Conservation (phyloP, 2,113 vertebrate genomes). For the Nothoprocta pentlandii region DNA sequence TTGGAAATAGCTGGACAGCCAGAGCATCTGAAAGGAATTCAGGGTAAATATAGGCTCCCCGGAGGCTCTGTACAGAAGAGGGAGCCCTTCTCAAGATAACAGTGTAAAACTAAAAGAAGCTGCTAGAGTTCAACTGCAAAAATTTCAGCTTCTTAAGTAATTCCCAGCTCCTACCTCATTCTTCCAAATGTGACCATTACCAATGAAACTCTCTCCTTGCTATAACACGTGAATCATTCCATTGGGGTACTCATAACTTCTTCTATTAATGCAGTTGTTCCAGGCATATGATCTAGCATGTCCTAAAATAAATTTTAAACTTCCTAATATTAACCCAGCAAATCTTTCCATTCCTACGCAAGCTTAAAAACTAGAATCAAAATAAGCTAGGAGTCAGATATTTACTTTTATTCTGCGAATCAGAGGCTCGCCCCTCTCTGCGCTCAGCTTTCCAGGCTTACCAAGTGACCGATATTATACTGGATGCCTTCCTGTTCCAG, state of each 20-base stretch:
- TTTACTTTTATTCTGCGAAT: background rate
- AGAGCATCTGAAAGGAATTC: conserved; percentile 48
- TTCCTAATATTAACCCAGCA: conserved; percentile 37
- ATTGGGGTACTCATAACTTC: conserved; percentile 57
- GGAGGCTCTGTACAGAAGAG: conserved; percentile 34
- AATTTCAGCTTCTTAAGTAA: background rate
- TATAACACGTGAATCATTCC: conserved; percentile 45
- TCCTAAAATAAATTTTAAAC: conserved; percentile 52
- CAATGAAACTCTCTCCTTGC: conserved; percentile 4
- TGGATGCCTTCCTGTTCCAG: conserved; percentile 71
- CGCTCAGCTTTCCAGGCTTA: conserved; percentile 65
- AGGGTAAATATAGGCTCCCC: background rate
- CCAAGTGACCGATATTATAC: conserved; percentile 69
- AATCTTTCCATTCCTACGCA: background rate
- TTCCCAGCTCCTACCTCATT: background rate
- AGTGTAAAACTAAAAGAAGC: background rate
- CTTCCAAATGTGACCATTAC: background rate
- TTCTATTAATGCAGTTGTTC: conserved; percentile 72
- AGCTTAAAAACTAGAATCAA: conserved; percentile 8
- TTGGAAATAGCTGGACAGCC: conserved; percentile 46
- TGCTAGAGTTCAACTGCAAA: background rate
- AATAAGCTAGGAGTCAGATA: background rate
- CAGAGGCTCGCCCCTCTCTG: background rate
- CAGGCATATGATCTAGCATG: conserved; percentile 57
- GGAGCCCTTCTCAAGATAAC: conserved; percentile 47